Base-by-base conservation (phyloP, 2,113 vertebrate genomes). In the Terrapene triunguis region DNA sequence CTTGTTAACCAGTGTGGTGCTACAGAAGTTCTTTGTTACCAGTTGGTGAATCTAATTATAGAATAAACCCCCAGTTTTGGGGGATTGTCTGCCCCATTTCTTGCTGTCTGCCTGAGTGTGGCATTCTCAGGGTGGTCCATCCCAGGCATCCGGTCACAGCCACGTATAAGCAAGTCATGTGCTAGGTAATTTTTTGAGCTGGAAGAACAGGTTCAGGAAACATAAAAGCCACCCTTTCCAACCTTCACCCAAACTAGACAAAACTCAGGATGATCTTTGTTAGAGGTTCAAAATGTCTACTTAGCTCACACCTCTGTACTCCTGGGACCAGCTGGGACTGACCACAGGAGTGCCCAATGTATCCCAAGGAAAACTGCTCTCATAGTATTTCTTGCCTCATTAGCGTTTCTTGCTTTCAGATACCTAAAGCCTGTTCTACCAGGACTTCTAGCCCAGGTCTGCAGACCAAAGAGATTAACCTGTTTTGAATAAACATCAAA, bases 251-350 rank as follows among this genome's bases (percentile, higher is more conserved):
- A 38, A 69, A 89, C 29, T 10, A 47, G 47, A 79, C 59, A 81
- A 59, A 85, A 57, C 22, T 25, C 17, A 21, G 19, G 8, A 9
- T 19, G 32, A n/a, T 38, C 17, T 69, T n/a, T 69, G 35, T n/a
- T 2, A 44, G n/a, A 82, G 42, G 8, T 80, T 80, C 1, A 0
- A 1, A 0, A 51, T 78, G 14, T 24, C 54, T 4, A 29, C 19
- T 42, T 44, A 19, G 38, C 8, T 42, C 88, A 65, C 38, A 65
- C 27, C 51, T 42, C 53, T 82, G 65, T 5, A 5, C 3, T 35
- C 82, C 21, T 80, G 62, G 35, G 38, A n/a, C 54, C 51, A 25
- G 50, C 27, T 4, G 7, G 80, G n/a, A 86, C 4, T 42, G 7
- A 8, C 10, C 84, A 10, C 25, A 19, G 44, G 8, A 47, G 2